phyloP scores from a whole-genome alignment of 2,888 invertebrate species.

The Caenorhabditis imperialis region DNA sequence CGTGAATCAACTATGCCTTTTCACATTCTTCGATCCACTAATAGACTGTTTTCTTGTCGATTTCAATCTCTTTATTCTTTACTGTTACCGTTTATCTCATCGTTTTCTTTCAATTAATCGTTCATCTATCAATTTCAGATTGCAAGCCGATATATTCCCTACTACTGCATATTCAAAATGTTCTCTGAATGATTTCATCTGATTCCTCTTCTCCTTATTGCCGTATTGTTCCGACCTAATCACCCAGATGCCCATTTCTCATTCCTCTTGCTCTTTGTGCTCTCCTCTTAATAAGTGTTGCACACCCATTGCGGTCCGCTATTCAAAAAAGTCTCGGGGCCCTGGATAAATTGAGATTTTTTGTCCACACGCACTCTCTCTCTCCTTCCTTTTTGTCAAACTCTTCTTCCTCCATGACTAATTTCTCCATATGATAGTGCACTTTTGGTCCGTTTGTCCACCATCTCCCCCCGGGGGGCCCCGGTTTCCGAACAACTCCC shows the following conservation, averaged over 20 bases:
- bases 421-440: conserved; percentile 26
- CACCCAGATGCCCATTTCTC: conserved; percentile 16
- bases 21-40: too few species aligned
- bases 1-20: too few species aligned
- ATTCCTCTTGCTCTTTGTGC: conserved; percentile 47
- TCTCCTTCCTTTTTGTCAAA: conserved; percentile 6
- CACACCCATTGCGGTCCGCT: too few species aligned
- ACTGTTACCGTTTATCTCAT: too few species aligned
- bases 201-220: conserved; percentile 2
- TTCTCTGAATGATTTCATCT: conserved; percentile 33
- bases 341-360: conserved; percentile 45
- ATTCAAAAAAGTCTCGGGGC: conserved; percentile 46
- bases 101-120: too few species aligned
- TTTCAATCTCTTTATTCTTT: too few species aligned
- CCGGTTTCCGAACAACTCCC: conserved; percentile 44
- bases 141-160: too few species aligned
- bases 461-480: conserved; percentile 15
- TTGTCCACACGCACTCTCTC: conserved; percentile 29
- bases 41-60: too few species aligned
- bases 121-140: too few species aligned
- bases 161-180: too few species aligned
- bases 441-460: conserved; percentile 2
- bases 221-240: conserved; percentile 38
- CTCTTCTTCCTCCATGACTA: conserved; percentile 10
- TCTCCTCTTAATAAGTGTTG: conserved; percentile 31